A percentile compares a stretch with the other conserved stretches of the same genome.
These are phyloP conservation scores for Neoaliturus tenellus DNA, from an alignment of 2,888 invertebrate species.

Conservation along the genomic window DNA sequence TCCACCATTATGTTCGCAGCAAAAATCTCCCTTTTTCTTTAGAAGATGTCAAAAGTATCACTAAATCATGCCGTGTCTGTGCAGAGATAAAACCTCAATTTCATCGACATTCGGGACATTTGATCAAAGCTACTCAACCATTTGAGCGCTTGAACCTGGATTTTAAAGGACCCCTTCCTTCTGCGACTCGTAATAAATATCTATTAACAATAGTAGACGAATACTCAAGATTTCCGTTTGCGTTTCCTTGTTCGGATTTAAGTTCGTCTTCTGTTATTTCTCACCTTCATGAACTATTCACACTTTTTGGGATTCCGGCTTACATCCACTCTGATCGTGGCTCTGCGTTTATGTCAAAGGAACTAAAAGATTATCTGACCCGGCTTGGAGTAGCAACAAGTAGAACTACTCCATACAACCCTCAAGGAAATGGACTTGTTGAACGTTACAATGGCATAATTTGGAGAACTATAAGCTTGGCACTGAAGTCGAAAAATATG, in stretches of 20 bases:
- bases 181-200: background rate
- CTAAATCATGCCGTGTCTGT: background rate
- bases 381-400: background rate
- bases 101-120: background rate
- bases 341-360: constrained; percentile 2
- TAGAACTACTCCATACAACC: constrained; percentile 27
- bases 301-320: background rate
- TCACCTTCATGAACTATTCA: constrained; percentile 19
- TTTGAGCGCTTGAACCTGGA: background rate
- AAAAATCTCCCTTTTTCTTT: background rate
- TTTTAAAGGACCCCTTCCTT: background rate
- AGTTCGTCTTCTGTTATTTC: constrained; percentile 45
- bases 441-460: background rate
- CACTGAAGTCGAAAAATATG: background rate
- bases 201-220: background rate
- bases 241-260: constrained; percentile 57
- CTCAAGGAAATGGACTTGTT: constrained; percentile 25
- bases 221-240: constrained; percentile 54
- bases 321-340: background rate
- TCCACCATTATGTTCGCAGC: background rate
- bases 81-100: background rate
- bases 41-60: background rate
- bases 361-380: background rate
- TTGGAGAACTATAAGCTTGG: background rate
- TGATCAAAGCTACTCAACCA: constrained; percentile 14